Base-by-base conservation (phyloP, 2,888 invertebrate species). In the Muschampia staudingeri region DNA sequence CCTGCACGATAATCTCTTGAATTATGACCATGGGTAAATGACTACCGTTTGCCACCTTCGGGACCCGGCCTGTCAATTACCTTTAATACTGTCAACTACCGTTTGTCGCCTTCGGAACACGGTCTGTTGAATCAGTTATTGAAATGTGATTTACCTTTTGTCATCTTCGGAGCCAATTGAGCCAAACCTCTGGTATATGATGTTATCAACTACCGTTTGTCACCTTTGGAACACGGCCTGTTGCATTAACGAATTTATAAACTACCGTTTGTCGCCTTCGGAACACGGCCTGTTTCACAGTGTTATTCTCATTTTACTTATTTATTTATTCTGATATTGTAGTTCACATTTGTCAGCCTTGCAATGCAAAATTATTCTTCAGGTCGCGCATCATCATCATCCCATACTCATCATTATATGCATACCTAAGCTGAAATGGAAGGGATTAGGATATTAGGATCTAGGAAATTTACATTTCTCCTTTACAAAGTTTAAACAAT, bases 11-110 rank as follows among this genome's bases (percentile, higher is more conserved):
- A 25, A 25, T 25, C 25, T 25, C 25, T 25, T 25, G 25, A 25
- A 25, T 25, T 25, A 25, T 25, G 25, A 25, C 25, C 25, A 25
- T 25, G 25, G 25, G 25, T 25, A 25, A 25, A 25, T 25, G 25
- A 52, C 52, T 52, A 52, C 52, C 52, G 52, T 52, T 52, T 52
- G 52, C n/a, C 52, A n/a, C 52, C 52, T n/a, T 52, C n/a, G 52
- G 52, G n/a, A 52, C 52, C n/a, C 52, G 52, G 52, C 52, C 52
- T 52, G 52, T 52, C n/a, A n/a, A n/a, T 52, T n/a, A 0, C n/a
- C n/a, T 52, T 56, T 56, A n/a, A 25, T 25, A 25, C 25, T 25
- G 25, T 56, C 19, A 56, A 56, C 56, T 56, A 19, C 56, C 56
- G 56, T 56, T 56, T 56, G 56, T 56, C 56, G 3, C 56, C 56